A percentile compares a stretch with the other conserved stretches of the same genome.
Conservation (phyloP, 2,797 vertebrate species). For the Alfaro cultratus region DNA sequence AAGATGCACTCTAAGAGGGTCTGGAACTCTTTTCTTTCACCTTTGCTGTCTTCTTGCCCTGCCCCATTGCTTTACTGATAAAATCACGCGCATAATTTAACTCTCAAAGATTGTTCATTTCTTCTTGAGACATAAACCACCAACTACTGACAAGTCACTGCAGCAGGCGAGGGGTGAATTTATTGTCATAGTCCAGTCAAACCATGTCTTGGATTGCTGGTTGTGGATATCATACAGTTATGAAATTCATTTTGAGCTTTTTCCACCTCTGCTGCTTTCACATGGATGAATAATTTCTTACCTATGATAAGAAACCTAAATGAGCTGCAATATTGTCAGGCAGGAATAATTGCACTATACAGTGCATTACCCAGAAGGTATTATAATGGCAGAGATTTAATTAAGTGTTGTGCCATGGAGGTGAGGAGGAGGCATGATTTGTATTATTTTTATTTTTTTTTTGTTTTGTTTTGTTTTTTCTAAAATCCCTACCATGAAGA, state of each 20-base stretch:
- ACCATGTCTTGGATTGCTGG: constrained; percentile 25
- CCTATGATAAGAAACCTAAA: constrained; percentile 68
- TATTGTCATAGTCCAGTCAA: constrained; percentile 41
- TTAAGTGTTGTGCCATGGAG: constrained; percentile 67
- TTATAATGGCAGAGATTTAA: constrained; percentile 69
- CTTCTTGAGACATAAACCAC: constrained; percentile 70
- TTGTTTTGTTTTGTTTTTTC: constrained; percentile 22
- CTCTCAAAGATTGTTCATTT: constrained; percentile 59
- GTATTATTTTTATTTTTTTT: constrained; percentile 7
- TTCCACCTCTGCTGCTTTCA: constrained; percentile 26
- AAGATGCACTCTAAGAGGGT: neutral
- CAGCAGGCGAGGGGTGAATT: constrained; percentile 55
- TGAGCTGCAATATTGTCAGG: constrained; percentile 74
- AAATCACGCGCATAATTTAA: constrained; percentile 41
- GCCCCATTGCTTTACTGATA: constrained; percentile 32
- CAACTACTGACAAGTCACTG: constrained; percentile 48
- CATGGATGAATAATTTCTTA: constrained; percentile 60
- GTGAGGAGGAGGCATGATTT: constrained; percentile 37
- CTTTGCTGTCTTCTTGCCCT: constrained; percentile 31
- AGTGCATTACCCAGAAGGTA: constrained; percentile 71
- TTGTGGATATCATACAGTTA: constrained; percentile 48
- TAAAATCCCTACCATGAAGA: constrained; percentile 33
- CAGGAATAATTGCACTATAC: constrained; percentile 75
- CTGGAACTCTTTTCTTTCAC: constrained; percentile 37
- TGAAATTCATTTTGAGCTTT: constrained; percentile 43